Evolutionary conservation across 92 coral and sea anemone species (phyloP), one percentile per base, ranked within the genome.

Genomic region (Umimayanthus chanpuru): DNA sequence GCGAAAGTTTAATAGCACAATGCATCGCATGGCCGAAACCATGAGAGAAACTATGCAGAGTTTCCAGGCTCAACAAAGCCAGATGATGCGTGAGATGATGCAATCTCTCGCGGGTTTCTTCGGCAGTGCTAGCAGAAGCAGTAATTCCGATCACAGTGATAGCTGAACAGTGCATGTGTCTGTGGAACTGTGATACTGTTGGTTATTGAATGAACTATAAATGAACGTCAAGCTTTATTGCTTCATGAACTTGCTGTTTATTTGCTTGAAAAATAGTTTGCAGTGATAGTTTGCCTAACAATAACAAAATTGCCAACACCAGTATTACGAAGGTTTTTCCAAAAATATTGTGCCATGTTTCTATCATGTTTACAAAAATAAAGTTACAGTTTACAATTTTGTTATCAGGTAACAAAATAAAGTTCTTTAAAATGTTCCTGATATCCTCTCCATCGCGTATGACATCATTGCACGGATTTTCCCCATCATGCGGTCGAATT

Each of bases 191-290:
- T 66, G 72, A 66, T 66, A 66, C 72, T 66, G 29, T 66, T 66
- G 72, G 72, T 66, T 66, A 67, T 67, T 67, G 73, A 67, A 67
- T 67, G 32, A 67, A 67, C 73, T 67, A 67, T 67, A 67, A 67
- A 67, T 67, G 73, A 67, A 67, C 73, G 73, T 67, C 26, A 67
- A 67, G 73, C 73, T 67, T 67, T 67, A 67, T 67, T 67, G 73
- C 73, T 67, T 67, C 73, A 67, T 67, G 73, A 67, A 67, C 73
- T 67, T 67, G 73, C 73, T 67, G 73, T 67, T 67, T 67, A 67
- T 67, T 67, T 67, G 73, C 32, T 67, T 67, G 26, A 67, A 67
- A 67, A 67, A 32, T 67, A 67, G 73, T 67, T 67, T 67, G 73
- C 73, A 67, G 73, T 67, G 73, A 20, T 67, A 67, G 73, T 67